Percentiles rank a stretch among this genome's conserved stretches.
phyloP scores from a whole-genome alignment of 2,888 invertebrate species.

The Thera obeliscata region DNA sequence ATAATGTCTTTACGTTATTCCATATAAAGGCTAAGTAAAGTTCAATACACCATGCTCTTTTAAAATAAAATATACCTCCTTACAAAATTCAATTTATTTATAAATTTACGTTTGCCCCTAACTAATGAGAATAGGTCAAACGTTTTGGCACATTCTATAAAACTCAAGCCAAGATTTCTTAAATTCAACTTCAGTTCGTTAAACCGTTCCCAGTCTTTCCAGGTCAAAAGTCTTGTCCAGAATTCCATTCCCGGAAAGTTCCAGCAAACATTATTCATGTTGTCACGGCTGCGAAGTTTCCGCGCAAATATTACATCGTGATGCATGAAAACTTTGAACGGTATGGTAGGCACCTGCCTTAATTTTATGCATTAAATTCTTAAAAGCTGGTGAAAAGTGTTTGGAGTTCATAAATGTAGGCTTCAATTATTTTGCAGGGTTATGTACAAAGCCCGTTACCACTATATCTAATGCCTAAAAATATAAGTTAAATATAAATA shows the following conservation, averaged over 20 bases:
- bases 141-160: conserved; percentile 26
- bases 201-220: conserved; percentile 13
- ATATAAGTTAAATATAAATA: no score
- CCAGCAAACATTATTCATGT: conserved; percentile 34
- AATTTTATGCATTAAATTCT: conserved; percentile 21
- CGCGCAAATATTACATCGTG: conserved; percentile 15
- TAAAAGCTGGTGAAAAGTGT: neutral
- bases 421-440: neutral
- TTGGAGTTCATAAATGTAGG: neutral
- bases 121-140: neutral
- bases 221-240: conserved; percentile 21
- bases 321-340: conserved; percentile 26
- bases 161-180: conserved; percentile 9
- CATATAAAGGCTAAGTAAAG: no score
- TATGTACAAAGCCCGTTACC: no score
- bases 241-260: conserved; percentile 15
- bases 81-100: no score
- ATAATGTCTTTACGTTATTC: no score
- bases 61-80: no score
- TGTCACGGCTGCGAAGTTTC: conserved; percentile 22
- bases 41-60: no score
- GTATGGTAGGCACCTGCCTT: conserved; percentile 12
- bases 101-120: no score
- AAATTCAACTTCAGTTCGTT: conserved; percentile 16
- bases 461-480: no score